Percentiles rank a stretch among this genome's conserved stretches.
Evolutionary conservation across 2,888 invertebrate genomes (phyloP).

Genomic region (Nomada lathburiana): DNA sequence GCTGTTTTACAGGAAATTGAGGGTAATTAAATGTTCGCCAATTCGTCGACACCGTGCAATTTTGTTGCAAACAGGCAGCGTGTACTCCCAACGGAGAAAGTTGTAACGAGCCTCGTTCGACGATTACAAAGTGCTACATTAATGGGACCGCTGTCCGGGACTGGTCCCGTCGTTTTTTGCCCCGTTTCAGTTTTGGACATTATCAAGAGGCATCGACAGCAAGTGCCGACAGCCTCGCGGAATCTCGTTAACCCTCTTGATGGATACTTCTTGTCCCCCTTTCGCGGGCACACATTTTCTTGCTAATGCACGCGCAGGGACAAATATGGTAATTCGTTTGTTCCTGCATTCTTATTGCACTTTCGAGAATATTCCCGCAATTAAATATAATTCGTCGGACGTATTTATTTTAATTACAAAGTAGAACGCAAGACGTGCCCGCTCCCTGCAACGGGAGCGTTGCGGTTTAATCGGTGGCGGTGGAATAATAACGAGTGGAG

Average conservation of each 20-base stretch:
- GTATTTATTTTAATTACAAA: too few species aligned
- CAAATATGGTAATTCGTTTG: neutral
- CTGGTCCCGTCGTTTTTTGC: conserved; percentile 22
- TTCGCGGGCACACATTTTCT: neutral
- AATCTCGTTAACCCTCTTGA: conserved; percentile 36
- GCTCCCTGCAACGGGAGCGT: neutral
- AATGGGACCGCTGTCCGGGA: conserved; percentile 27
- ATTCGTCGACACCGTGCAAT: conserved; percentile 26
- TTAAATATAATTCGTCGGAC: too few species aligned
- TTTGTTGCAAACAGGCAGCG: conserved; percentile 29
- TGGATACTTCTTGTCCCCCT: neutral
- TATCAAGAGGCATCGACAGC: conserved; percentile 18
- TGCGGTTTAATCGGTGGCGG: neutral
- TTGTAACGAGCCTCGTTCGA: conserved; percentile 19
- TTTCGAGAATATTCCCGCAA: too few species aligned
- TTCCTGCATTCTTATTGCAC: neutral
- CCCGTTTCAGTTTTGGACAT: conserved; percentile 41
- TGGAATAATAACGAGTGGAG: neutral
- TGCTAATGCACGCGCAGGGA: neutral
- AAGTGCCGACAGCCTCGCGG: conserved; percentile 22
- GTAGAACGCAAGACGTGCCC: too few species aligned
- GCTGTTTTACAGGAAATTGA: conserved; percentile 37
- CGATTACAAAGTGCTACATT: conserved; percentile 44
- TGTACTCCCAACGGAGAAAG: conserved; percentile 30
- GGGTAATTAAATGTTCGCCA: conserved; percentile 37